Evolutionary conservation across 2,113 vertebrate genomes (phyloP), one percentile per base, ranked within the genome.

Genomic region (Poeciliopsis occidentalis): DNA sequence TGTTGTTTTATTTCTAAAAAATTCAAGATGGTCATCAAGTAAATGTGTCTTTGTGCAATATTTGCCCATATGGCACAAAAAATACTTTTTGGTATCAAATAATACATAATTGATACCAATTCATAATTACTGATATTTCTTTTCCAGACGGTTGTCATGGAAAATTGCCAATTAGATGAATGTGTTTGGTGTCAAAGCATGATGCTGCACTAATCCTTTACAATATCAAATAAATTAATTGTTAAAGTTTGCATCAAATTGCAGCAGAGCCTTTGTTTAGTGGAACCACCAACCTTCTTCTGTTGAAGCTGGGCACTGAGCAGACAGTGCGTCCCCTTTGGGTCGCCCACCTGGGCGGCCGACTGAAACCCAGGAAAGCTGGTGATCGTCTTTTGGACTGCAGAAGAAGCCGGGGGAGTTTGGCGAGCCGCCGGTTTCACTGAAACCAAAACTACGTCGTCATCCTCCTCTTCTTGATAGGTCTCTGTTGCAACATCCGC

Each of bases 281-380:
- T 0, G 2, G 3, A 27, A 27, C 8, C 8, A 41, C 85, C 5
- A 66, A 98, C 97, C 96, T 97, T 97, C 78, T 96, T 98, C 82
- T 97, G 96, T 61, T 94, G 94, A 67, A 99, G 95, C 70, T 98
- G 96, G 0, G 88, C 62, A 1, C 90, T 76, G 51, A 98, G 95
- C 75, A 90, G 81, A 30, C 54, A 89, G 41, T 82, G 94, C 64
- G 96, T 86, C 63, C 76, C 87, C 76, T 47, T 84, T 7, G 84
- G 77, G 76, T 89, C 84, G 60, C 64, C 85, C 32, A 67, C 57
- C 0, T 83, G 83, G 19, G 82, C 76, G 0, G 78, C 80, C 29
- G 78, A 51, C 57, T 87, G 91, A 89, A 95, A 92, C 8, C 89
- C 92, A 0, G 91, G 76, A 82, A 88, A 93, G 34, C 88, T 75